These are phyloP conservation scores for Caenorhabditis becei DNA, from an alignment of 2,888 invertebrate species.

Conservation along the genomic window DNA sequence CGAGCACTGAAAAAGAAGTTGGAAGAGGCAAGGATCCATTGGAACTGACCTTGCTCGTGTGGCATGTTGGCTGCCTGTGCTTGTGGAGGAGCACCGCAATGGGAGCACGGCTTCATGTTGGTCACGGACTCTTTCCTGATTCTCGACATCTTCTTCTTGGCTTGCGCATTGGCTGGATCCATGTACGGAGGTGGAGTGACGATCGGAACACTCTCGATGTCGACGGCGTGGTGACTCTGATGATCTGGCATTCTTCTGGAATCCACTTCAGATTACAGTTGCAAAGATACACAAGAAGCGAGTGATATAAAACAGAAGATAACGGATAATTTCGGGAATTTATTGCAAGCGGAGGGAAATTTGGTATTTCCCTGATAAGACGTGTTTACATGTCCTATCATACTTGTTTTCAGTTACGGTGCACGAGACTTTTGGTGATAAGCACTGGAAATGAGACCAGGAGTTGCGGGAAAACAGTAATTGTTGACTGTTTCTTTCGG, in stretches of 20 bases:
- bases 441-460: background rate
- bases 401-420: conserved; percentile 15
- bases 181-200: conserved; percentile 70
- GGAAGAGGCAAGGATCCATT: no score
- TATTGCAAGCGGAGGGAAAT: background rate
- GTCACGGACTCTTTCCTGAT: conserved; percentile 57
- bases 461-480: background rate
- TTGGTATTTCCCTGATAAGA: conserved; percentile 7
- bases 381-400: conserved; percentile 6
- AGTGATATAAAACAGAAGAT: conserved; percentile 6
- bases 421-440: conserved; percentile 10
- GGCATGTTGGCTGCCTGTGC: conserved; percentile 49
- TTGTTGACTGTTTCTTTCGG: conserved; percentile 3
- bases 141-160: conserved; percentile 66
- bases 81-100: conserved; percentile 60
- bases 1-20: conserved; percentile 55
- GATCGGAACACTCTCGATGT: conserved; percentile 55
- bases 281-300: no score
- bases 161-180: conserved; percentile 66
- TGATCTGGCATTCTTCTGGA: conserved; percentile 48
- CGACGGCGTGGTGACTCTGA: conserved; percentile 13
- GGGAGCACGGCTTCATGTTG: conserved; percentile 50
- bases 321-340: background rate
- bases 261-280: background rate
- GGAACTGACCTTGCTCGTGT: conserved; percentile 54